phyloP scores from a whole-genome alignment of 2,113 vertebrate species.

The Stigmatopora nigra region DNA sequence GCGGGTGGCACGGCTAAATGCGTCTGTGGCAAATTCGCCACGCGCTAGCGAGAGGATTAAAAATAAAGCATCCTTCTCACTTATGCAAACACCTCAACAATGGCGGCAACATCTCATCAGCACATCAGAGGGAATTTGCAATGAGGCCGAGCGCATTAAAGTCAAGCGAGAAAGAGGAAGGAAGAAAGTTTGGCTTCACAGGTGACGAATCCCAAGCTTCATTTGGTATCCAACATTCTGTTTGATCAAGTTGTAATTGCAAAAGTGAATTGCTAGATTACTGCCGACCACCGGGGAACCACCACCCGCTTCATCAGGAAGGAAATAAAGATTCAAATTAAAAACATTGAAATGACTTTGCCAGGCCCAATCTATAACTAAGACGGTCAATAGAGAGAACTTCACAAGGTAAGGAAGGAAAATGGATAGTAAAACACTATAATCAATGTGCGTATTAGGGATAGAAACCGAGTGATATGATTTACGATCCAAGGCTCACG shows the following conservation, averaged over 20 bases:
- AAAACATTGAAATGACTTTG: not conserved
- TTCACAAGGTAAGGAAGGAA: too few species aligned
- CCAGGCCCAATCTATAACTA: not conserved
- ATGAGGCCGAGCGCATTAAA: slow-evolving; percentile 3
- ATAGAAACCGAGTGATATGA: too few species aligned
- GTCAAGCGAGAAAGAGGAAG: not conserved
- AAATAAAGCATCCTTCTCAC: slow-evolving; percentile 7
- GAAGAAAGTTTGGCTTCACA: not conserved
- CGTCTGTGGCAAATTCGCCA: slow-evolving; percentile 19
- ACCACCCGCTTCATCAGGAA: not conserved
- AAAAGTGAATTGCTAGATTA: not conserved
- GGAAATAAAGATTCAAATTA: slow-evolving; percentile 1
- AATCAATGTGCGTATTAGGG: too few species aligned
- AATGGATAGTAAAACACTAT: too few species aligned
- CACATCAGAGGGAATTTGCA: slow-evolving; percentile 8
- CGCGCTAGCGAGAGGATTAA: not conserved
- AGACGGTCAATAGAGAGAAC: too few species aligned
- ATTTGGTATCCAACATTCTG: slow-evolving; percentile 2
- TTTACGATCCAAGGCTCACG: too few species aligned
- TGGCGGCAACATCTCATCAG: not conserved
- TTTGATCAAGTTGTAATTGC: slow-evolving; percentile 6
- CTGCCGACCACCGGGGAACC: not conserved
- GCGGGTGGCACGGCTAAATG: slow-evolving; percentile 36
- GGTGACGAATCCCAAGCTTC: slow-evolving; percentile 1
- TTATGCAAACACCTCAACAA: slow-evolving; percentile 4